phyloP scores from a whole-genome alignment of 2,113 vertebrate genomes.

The Cyanoliseus patagonus region DNA sequence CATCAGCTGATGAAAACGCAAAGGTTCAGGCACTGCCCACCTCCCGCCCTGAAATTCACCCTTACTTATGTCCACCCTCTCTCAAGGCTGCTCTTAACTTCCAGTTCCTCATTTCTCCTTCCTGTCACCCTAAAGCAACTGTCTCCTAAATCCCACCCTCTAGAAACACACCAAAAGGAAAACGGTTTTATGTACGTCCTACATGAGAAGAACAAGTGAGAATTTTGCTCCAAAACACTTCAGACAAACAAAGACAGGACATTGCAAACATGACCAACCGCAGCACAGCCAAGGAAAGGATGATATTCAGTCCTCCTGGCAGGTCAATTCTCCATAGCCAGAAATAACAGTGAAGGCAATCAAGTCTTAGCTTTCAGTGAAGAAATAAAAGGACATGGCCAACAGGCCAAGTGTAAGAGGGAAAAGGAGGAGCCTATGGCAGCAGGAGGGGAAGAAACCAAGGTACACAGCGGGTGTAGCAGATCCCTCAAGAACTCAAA shows the following conservation, averaged over 20 bases:
- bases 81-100: not conserved
- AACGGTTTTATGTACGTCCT: not conserved
- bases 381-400: not conserved
- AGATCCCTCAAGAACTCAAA: not conserved
- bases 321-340: not conserved
- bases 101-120: not conserved
- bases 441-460: not conserved
- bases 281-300: not conserved
- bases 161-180: not conserved
- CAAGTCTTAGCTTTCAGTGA: not conserved
- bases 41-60: not conserved
- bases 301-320: not conserved
- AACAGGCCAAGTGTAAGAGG: not conserved
- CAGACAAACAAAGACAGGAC: not conserved
- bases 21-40: not conserved
- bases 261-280: not conserved
- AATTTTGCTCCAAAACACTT: not conserved
- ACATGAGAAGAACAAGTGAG: not conserved
- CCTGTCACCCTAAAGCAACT: not conserved
- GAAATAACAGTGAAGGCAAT: not conserved
- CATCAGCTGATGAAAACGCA: not conserved
- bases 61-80: not conserved
- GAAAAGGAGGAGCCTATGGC: not conserved
- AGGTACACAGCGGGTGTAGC: accelerated
- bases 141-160: not conserved